These are phyloP conservation scores for Rhynchomys soricoides DNA, from an alignment of 2,113 vertebrate species.

Conservation along the genomic window DNA sequence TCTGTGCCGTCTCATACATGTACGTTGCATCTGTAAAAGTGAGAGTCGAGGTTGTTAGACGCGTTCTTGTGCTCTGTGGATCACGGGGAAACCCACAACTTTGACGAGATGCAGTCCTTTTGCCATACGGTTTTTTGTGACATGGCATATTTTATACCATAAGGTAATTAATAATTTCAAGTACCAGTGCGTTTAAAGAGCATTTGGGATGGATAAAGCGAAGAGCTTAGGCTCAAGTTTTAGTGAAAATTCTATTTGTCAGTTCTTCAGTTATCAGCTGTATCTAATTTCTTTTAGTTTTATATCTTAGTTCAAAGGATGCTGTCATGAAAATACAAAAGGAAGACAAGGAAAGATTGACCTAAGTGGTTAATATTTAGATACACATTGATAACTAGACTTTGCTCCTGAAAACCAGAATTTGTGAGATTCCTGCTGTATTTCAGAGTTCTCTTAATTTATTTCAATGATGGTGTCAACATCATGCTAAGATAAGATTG, in stretches of 20 bases:
- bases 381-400: neutral
- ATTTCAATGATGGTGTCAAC: neutral
- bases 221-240: neutral
- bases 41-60: slow-evolving; percentile 57
- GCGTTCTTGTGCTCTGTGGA: neutral
- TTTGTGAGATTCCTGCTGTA: neutral
- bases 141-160: neutral
- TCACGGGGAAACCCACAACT: neutral
- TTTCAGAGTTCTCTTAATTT: slow-evolving; percentile 19
- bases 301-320: slow-evolving; percentile 10
- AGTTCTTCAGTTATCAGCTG: neutral
- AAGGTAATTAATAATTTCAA: neutral
- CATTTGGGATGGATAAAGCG: neutral
- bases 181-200: neutral
- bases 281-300: slow-evolving; percentile 1
- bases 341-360: neutral
- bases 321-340: neutral
- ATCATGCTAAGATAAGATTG: slow-evolving; percentile 19
- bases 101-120: neutral
- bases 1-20: slow-evolving; percentile 68
- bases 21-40: slow-evolving; percentile 76
- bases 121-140: neutral
- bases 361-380: neutral
- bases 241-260: neutral
- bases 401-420: neutral